Percentiles rank a stretch among this genome's conserved stretches.
phyloP scores from a whole-genome alignment of 1,140 invertebrate genomes.

The Eufriesea mexicana region DNA sequence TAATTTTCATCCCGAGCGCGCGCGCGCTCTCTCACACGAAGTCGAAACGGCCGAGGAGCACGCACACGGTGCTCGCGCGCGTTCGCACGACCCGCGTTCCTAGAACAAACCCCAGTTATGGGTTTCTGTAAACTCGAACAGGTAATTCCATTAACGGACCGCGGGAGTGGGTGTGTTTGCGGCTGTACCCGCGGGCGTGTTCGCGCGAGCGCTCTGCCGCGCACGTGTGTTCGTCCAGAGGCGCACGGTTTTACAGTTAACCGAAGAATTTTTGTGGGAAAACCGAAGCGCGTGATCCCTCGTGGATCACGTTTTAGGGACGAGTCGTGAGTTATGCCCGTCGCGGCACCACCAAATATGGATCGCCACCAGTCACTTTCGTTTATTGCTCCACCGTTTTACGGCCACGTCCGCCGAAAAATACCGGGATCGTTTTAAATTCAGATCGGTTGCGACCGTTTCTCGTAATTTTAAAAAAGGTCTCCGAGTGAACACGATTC shows the following conservation, averaged over 20 bases:
- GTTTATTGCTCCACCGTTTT: slow-evolving; percentile 21
- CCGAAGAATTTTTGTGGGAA: slow-evolving; percentile 59
- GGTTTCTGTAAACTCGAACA: slow-evolving; percentile 70
- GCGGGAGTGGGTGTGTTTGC: slow-evolving; percentile 65
- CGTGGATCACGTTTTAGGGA: slow-evolving; percentile 37
- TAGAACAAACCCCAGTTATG: slow-evolving; percentile 69
- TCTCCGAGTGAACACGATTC: too few relatives aligned
- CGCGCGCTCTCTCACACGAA: not conserved
- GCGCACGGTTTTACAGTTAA: slow-evolving; percentile 64
- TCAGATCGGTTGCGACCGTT: not conserved
- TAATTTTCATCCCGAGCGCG: slow-evolving; percentile 59
- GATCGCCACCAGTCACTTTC: slow-evolving; percentile 37
- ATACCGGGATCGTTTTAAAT: slow-evolving; percentile 11
- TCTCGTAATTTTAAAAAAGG: not conserved
- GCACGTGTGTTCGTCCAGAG: slow-evolving; percentile 27
- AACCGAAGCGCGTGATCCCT: slow-evolving; percentile 44
- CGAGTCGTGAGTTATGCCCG: slow-evolving; percentile 32
- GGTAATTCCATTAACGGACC: slow-evolving; percentile 68
- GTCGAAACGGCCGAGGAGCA: not conserved
- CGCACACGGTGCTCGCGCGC: slow-evolving; percentile 1
- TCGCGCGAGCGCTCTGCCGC: slow-evolving; percentile 9
- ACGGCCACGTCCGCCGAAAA: not conserved
- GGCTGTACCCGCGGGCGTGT: slow-evolving; percentile 38
- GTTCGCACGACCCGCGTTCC: slow-evolving; percentile 66
- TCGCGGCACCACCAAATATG: slow-evolving; percentile 18